Percentiles rank a stretch among this genome's conserved stretches.
phyloP scores from a whole-genome alignment of 2,888 invertebrate genomes.

The Elgonia sp. region DNA sequence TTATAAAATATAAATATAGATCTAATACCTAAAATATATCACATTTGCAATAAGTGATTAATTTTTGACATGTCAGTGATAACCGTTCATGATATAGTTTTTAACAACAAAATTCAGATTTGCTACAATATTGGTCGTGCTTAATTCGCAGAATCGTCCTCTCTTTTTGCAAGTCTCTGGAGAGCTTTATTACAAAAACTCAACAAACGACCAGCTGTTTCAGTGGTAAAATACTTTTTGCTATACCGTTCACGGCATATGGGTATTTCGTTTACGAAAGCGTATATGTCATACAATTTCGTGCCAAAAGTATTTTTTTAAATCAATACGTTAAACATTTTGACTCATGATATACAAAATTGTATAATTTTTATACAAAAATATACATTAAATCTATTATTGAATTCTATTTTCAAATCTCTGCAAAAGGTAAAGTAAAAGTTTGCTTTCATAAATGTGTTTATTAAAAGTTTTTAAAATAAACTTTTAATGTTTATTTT shows the following conservation, averaged over 20 bases:
- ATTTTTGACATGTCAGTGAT: slow-evolving; percentile 34
- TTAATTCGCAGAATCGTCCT: slow-evolving; percentile 82
- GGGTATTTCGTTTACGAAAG: slow-evolving; percentile 73
- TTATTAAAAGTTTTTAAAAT: no score
- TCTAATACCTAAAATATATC: no score
- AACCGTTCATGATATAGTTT: slow-evolving; percentile 49
- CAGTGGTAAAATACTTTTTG: slow-evolving; percentile 81
- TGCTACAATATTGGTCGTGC: slow-evolving; percentile 83
- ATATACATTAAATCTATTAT: not conserved
- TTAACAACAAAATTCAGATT: slow-evolving; percentile 79
- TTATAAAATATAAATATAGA: no score
- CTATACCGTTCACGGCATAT: slow-evolving; percentile 63
- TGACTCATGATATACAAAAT: not conserved
- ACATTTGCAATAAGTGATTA: not conserved
- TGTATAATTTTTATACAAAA: not conserved
- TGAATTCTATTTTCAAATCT: not conserved
- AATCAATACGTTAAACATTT: slow-evolving; percentile 10
- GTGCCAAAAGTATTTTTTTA: slow-evolving; percentile 53
- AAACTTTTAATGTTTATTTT: no score
- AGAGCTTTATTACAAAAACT: slow-evolving; percentile 85
- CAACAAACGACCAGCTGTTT: slow-evolving; percentile 85
- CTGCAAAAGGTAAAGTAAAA: no score
- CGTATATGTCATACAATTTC: slow-evolving; percentile 53
- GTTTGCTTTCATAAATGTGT: no score
- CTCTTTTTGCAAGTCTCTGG: slow-evolving; percentile 81